phyloP scores from a whole-genome alignment of 2,888 invertebrate genomes.

The Dryobotodes eremita region DNA sequence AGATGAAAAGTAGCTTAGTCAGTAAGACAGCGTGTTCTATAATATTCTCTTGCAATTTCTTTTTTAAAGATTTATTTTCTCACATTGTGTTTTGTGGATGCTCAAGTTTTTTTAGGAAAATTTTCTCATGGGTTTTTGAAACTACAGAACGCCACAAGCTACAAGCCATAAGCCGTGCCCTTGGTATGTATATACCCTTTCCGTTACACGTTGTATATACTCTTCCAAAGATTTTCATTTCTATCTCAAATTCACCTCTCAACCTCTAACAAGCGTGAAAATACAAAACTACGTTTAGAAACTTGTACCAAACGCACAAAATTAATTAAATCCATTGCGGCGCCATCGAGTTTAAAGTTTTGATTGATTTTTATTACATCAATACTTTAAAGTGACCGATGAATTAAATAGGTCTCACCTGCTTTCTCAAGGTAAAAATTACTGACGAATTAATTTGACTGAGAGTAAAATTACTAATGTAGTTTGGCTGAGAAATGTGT shows the following conservation, averaged over 20 bases:
- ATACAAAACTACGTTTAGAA: constrained; percentile 14
- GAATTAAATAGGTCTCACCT: constrained; percentile 28
- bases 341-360: constrained; percentile 53
- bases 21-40: not conserved
- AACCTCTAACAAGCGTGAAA: constrained; percentile 53
- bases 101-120: not conserved
- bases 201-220: no score
- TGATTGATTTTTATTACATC: constrained; percentile 69
- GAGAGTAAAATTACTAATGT: not conserved
- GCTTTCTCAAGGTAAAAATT: constrained; percentile 30
- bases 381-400: constrained; percentile 43
- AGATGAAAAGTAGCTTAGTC: not conserved
- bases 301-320: constrained; percentile 37
- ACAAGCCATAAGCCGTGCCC: no score
- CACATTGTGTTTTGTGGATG: not conserved
- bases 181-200: no score
- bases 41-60: not conserved
- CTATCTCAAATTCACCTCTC: not conserved
- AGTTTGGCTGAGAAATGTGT: not conserved
- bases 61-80: not conserved
- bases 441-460: constrained; percentile 3
- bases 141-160: not conserved
- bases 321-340: constrained; percentile 65
- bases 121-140: not conserved
- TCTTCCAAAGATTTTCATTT: not conserved